Evolutionary conservation across 2,888 invertebrate species (phyloP), one percentile per base, ranked within the genome.

Genomic region (Schizaphis graminum): DNA sequence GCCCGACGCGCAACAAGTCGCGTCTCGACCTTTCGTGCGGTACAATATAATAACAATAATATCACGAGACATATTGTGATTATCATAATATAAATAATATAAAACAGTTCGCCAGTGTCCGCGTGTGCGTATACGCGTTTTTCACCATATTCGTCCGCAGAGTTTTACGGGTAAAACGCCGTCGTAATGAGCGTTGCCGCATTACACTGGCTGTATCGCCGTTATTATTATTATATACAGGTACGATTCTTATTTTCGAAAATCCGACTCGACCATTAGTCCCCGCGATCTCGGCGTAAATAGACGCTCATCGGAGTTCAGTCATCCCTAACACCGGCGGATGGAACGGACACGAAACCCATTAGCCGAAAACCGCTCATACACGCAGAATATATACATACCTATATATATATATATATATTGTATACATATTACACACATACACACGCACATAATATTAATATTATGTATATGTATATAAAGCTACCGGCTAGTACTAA

Each of bases 241-340:
- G 47, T 44, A 86, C 44, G 86, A 47, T 56, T 91, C 26, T 49
- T 44, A 47, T 85, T 35, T 56, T 16, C 56, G 49, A 47, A 57
- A 86, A 56, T 57, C 56, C 84, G 56, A 85, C 84, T 41, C 49
- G 28, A 28, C 41, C 91, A 53, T 91, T 84, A 53, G 91, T 44
- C 92, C 35, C 61, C 26, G n/a, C 86, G 88, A 77, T 49, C 11
- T 47, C 24, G 24, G 49, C 49, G n/a, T 44, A 47, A 16, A 44
- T 21, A 88, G 28, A 61, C 11, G 56, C 61, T n/a, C 56, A 41
- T 41, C 28, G 61, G n/a, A 57, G 85, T 57, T 86, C 67, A 61
- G 87, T 92, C 88, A 92, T 88, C 92, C 88, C 57, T 88, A 49
- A 77, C 88, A 92, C 88, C 92, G 56, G 28, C 47, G 92, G 53